These are phyloP conservation scores for Coranthus polyacanthus DNA, from an alignment of 2,797 vertebrate species.

Conservation along the genomic window DNA sequence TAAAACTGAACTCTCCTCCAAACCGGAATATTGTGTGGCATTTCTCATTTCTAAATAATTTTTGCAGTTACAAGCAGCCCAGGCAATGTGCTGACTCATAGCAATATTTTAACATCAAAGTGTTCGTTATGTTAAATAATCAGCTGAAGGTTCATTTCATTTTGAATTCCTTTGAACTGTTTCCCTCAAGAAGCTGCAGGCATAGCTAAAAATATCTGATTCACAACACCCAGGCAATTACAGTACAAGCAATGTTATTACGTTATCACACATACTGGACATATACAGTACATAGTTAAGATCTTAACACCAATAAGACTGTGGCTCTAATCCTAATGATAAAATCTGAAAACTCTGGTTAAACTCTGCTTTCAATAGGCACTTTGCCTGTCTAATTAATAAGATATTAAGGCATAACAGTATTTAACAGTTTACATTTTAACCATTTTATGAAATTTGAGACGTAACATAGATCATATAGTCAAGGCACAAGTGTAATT, in stretches of 20 bases:
- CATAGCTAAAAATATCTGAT: constrained; percentile 37
- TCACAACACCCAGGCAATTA: constrained; percentile 21
- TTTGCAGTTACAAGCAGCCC: constrained; percentile 23
- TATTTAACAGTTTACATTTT: constrained; percentile 23
- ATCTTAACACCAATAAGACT: neutral
- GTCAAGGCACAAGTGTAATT: constrained; percentile 62
- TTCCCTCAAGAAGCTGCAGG: constrained; percentile 31
- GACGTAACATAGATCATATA: constrained; percentile 41
- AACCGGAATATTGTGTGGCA: constrained; percentile 26
- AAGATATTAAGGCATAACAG: constrained; percentile 30
- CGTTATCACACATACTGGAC: constrained; percentile 19
- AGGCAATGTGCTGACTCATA: constrained; percentile 47
- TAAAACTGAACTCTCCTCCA: constrained; percentile 34
- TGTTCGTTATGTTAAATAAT: constrained; percentile 32
- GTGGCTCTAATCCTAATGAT: neutral
- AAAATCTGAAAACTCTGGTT: constrained; percentile 6
- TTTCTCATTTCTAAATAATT: constrained; percentile 14
- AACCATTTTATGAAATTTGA: constrained; percentile 43
- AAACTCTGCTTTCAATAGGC: constrained; percentile 6
- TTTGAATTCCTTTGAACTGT: constrained; percentile 34
- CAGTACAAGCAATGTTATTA: constrained; percentile 13
- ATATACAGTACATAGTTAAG: constrained; percentile 9
- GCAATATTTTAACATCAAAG: constrained; percentile 53
- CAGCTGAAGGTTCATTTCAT: constrained; percentile 37
- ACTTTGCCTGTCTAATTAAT: constrained; percentile 20